phyloP scores from a whole-genome alignment of 2,888 invertebrate genomes.

The Ormyrus pomaceus region DNA sequence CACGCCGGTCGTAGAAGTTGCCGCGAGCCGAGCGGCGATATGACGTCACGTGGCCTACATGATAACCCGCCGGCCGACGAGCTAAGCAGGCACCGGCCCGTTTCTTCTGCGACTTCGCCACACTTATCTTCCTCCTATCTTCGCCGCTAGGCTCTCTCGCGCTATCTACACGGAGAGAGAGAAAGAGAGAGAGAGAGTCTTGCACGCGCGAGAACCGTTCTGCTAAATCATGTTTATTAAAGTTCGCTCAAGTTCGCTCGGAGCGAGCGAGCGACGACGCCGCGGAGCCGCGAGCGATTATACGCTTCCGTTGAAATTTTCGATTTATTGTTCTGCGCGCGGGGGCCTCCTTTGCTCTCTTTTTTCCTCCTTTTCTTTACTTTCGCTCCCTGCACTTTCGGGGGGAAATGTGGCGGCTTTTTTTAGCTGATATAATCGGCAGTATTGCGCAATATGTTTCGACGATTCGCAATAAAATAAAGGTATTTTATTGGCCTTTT shows the following conservation, averaged over 20 bases:
- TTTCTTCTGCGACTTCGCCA: slow-evolving; percentile 48
- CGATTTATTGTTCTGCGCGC: too few species aligned
- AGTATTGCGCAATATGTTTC: too few species aligned
- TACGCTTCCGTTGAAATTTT: too few species aligned
- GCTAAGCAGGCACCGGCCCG: slow-evolving; percentile 23
- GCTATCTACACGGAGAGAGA: not conserved
- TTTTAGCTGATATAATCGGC: too few species aligned
- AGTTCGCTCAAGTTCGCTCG: slow-evolving; percentile 15
- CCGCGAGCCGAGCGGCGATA: slow-evolving; percentile 59
- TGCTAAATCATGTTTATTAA: slow-evolving; percentile 40
- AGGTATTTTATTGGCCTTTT: too few species aligned
- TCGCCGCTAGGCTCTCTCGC: not conserved
- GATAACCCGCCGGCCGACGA: slow-evolving; percentile 65
- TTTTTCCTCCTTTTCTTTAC: too few species aligned
- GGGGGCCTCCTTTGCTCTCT: too few species aligned
- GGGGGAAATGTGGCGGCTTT: too few species aligned
- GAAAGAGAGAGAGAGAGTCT: not conserved
- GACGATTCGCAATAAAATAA: too few species aligned
- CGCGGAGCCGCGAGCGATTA: too few species aligned
- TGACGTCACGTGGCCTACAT: slow-evolving; percentile 69
- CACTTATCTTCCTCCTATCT: slow-evolving; percentile 35
- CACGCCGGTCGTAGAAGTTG: slow-evolving; percentile 30
- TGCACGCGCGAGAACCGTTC: slow-evolving; percentile 25
- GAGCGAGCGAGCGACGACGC: too few species aligned
- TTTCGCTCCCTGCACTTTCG: too few species aligned